Percentiles rank a stretch among this genome's conserved stretches.
Evolutionary conservation across 2,113 vertebrate species (phyloP).

Genomic region (Bufo bufo): DNA sequence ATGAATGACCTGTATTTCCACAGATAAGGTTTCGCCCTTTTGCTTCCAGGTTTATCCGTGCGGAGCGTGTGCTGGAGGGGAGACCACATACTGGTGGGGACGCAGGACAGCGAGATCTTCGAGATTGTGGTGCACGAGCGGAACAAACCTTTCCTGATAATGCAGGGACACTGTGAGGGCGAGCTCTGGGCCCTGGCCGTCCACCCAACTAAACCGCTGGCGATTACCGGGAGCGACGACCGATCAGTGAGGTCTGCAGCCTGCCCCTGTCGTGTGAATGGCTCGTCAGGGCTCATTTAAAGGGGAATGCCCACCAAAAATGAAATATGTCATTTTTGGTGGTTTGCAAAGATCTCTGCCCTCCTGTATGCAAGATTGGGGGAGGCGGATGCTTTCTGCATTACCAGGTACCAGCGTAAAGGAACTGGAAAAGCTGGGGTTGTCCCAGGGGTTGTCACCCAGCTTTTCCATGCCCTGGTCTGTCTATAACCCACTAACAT

Average conservation of each 20-base stretch:
- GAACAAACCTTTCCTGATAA: slow-evolving; percentile 97
- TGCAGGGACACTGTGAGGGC: slow-evolving; percentile 98
- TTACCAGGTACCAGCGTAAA: background rate
- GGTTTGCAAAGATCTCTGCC: no score
- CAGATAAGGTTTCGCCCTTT: background rate
- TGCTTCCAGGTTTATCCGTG: slow-evolving; percentile 87
- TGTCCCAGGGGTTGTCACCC: no score
- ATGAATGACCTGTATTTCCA: background rate
- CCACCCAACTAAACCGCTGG: slow-evolving; percentile 95
- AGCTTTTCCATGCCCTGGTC: no score
- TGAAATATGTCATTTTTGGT: no score
- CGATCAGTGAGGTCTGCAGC: slow-evolving; percentile 91
- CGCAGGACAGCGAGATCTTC: slow-evolving; percentile 98
- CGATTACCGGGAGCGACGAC: slow-evolving; percentile 97
- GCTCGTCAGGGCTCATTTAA: no score
- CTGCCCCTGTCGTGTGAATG: background rate
- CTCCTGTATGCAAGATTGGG: no score
- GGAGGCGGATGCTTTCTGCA: background rate
- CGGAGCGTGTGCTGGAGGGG: slow-evolving; percentile 97
- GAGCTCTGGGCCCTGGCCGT: slow-evolving; percentile 98
- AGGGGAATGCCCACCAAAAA: no score
- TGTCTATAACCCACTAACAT: no score
- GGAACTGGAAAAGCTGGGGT: no score
- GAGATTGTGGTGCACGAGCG: slow-evolving; percentile 98
- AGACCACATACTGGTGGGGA: slow-evolving; percentile 96